Evolutionary conservation across 1,140 invertebrate species (phyloP), one percentile per base, ranked within the genome.

Genomic region (Sitobion miscanthi): DNA sequence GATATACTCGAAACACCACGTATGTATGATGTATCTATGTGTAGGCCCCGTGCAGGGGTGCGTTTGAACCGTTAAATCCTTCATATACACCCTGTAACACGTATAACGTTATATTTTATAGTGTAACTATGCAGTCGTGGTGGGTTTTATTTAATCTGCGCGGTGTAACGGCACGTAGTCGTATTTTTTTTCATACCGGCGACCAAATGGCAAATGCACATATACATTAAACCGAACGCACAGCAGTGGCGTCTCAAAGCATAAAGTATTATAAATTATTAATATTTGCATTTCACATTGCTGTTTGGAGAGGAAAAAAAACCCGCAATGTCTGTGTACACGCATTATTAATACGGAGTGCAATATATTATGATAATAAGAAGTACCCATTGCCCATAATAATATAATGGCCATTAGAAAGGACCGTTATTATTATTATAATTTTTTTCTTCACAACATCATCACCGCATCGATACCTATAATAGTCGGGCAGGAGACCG

Each of bases 341-440:
- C 30, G 14, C n/a, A 77, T 20, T 77, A 35, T 77, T 77, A 77
- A 77, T 17, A n/a, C 14, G 5, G n/a, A 77, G 62, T 77, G 62
- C 62, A 77, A 77, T 77, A 77, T 77, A 77, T 77, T 77, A 77
- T 77, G 30, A 77, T 77, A 77, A 77, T 77, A 77, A 77, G 25
- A 2, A 21, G 21, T 54, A n/a, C 62, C 62, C 62, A 77, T 77
- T 77, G 20, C 14, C 30, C 30, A 35, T 77, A 77, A 77, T n/a
- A 54, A 54, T 54, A 17, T n/a, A 77, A 77, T 77, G 62, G 30
- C 62, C 30, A 77, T n/a, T n/a, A 69, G 14, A 77, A 30, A 77
- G 62, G 62, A 77, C 62, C 62, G 62, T 77, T 77, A 77, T 77
- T n/a, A 77, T n/a, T 77, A n/a, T 77, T 69, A 11, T 35, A 35